Evolutionary conservation across 2,797 vertebrate genomes (phyloP).

Genomic region (Bradypodion ventrale): DNA sequence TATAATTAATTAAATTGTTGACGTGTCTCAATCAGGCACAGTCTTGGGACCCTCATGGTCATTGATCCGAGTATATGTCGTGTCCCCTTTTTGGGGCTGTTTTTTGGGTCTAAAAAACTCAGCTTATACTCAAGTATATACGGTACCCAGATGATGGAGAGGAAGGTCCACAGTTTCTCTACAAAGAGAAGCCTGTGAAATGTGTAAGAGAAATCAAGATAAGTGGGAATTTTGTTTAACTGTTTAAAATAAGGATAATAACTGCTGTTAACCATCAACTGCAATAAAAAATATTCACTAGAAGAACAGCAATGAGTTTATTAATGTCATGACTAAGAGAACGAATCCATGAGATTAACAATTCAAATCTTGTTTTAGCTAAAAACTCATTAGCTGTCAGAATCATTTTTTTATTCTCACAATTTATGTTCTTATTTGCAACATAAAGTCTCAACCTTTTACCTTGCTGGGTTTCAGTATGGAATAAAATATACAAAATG

Average conservation of each 20-base stretch:
- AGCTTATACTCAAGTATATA: too few species aligned
- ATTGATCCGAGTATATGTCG: too few species aligned
- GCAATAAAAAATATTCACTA: neutral
- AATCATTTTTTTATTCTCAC: neutral
- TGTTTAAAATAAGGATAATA: neutral
- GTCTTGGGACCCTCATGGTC: too few species aligned
- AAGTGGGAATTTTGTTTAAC: too few species aligned
- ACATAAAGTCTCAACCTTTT: neutral
- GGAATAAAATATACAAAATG: neutral
- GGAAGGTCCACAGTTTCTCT: neutral
- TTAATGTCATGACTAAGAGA: neutral
- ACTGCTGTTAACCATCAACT: neutral
- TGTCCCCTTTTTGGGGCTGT: too few species aligned
- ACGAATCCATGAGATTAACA: too few species aligned
- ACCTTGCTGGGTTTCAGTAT: neutral
- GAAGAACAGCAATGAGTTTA: neutral
- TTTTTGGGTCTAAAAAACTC: too few species aligned
- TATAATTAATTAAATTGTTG: too few species aligned
- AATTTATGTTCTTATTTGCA: neutral
- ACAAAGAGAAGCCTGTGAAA: neutral
- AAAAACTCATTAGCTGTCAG: neutral
- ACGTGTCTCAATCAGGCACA: too few species aligned
- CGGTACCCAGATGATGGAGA: too few species aligned
- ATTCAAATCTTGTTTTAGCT: neutral
- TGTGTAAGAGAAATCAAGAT: too few species aligned